Base-by-base conservation (phyloP, 1,140 invertebrate species). In the Diabrotica virgifera region DNA sequence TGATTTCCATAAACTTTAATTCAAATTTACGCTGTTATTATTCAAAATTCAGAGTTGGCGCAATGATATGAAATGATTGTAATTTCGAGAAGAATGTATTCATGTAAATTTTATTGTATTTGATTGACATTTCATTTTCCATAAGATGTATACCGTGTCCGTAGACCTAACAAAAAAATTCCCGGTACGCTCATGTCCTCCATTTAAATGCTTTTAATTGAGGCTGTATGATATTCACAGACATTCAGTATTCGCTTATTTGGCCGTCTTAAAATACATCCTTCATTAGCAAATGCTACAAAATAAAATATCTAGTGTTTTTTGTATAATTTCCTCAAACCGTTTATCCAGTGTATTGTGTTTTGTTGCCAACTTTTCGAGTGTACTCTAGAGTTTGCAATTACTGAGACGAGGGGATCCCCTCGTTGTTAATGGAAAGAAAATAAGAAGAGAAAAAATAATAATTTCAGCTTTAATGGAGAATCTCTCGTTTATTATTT, bases 191-290 rank as follows among this genome's bases (percentile, higher is more conserved):
- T 4, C 24, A 24, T 24, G 24, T 24, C 24, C 24, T 24, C 24
- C 63, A 50, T 63, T 51, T 55, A 68, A 70, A 70, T 65, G 69
- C 50, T 67, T 64, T 68, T 70, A 70, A 70, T 70, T 70, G 69
- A 60, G 68, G 55, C 59, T 53, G 69, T 40, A 61, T 51, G 63
- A 12, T 58, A 59, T 67, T 56, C 13, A 38, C 59, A 0, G 52
- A 65, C 14, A 65, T 5, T 46, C n/a, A 46, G 51, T 52, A 60
- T 59, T 61, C 59, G 24, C 12, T 46, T 62, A 65, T 65, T 59
- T 56, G 51, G 53, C 10, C 6, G 54, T 38, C 59, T 58, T 13
- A n/a, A 50, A 57, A 52, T 56, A 66, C 55, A 36, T 7, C 11
- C 13, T 36, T 56, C 14, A 56, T 63, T 63, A 54, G 14, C 8